Percentiles rank a stretch among this genome's conserved stretches.
phyloP scores from a whole-genome alignment of 2,113 vertebrate species.

The Nyctibius bracteatus region DNA sequence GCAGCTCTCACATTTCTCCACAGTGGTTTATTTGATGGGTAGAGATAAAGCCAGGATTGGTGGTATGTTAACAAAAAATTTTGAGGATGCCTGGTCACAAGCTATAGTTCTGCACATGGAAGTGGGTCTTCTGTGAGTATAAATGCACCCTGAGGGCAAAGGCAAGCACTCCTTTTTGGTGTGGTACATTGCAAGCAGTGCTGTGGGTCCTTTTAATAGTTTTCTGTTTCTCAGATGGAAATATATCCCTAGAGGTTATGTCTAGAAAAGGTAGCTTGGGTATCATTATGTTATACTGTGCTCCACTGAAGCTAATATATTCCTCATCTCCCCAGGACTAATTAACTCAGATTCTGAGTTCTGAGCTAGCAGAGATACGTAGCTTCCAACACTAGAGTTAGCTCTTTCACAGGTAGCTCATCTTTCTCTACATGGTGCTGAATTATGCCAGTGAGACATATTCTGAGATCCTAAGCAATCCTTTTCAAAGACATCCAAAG shows the following conservation, averaged over 20 bases:
- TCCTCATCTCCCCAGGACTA: background rate
- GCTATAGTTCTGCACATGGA: background rate
- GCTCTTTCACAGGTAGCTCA: background rate
- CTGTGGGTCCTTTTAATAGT: background rate
- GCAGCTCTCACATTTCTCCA: background rate
- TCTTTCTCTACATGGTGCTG: background rate
- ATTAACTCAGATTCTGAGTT: background rate
- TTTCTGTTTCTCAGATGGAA: background rate
- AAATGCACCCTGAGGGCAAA: background rate
- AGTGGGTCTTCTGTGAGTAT: background rate
- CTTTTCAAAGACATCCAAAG: background rate
- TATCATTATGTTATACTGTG: background rate
- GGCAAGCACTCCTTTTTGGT: background rate
- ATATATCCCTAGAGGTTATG: background rate
- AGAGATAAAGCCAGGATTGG: background rate
- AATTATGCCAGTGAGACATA: background rate
- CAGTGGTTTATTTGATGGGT: background rate
- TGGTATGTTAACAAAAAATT: background rate
- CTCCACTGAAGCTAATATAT: background rate
- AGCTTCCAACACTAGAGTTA: background rate
- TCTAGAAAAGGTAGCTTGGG: background rate
- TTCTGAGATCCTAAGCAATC: background rate
- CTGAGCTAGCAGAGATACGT: background rate
- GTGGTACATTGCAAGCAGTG: background rate
- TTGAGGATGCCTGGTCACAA: background rate